phyloP scores from a whole-genome alignment of 2,888 invertebrate genomes.

The Melangyna quadrimaculata region DNA sequence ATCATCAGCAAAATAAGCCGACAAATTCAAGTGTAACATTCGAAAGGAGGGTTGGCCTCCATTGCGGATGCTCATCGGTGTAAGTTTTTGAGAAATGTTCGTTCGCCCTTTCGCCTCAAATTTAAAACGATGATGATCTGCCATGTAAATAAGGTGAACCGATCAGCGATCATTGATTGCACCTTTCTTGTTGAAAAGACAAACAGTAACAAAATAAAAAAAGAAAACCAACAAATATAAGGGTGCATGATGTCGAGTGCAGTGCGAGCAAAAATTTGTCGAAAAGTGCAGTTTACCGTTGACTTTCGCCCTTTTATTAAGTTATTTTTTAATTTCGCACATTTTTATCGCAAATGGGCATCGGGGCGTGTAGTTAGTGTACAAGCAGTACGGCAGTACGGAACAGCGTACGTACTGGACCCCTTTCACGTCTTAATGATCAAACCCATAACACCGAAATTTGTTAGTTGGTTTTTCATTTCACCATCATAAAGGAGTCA shows the following conservation, averaged over 20 bases:
- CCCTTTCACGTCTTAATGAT: conserved; percentile 19
- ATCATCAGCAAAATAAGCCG: conserved; percentile 28
- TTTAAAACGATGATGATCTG: background rate
- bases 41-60: conserved; percentile 15
- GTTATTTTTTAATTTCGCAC: conserved; percentile 62
- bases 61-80: conserved; percentile 18
- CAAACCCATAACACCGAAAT: background rate
- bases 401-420: background rate
- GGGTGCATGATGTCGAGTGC: conserved; percentile 1
- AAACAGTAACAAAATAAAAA: background rate
- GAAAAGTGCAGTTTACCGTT: conserved; percentile 64
- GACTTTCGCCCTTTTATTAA: conserved; percentile 46
- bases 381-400: too few species aligned
- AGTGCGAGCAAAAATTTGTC: conserved; percentile 13
- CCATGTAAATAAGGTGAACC: conserved; percentile 42
- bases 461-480: conserved; percentile 10
- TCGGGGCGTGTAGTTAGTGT: conserved; percentile 12
- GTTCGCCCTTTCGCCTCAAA: conserved; percentile 8
- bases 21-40: conserved; percentile 12
- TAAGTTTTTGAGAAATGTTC: conserved; percentile 8
- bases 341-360: conserved; percentile 51
- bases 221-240: background rate
- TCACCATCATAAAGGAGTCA: background rate
- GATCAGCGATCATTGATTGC: conserved; percentile 41
- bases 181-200: conserved; percentile 24